Conservation (phyloP, 2,888 invertebrate genomes). For the Cartodere bifasciata region DNA sequence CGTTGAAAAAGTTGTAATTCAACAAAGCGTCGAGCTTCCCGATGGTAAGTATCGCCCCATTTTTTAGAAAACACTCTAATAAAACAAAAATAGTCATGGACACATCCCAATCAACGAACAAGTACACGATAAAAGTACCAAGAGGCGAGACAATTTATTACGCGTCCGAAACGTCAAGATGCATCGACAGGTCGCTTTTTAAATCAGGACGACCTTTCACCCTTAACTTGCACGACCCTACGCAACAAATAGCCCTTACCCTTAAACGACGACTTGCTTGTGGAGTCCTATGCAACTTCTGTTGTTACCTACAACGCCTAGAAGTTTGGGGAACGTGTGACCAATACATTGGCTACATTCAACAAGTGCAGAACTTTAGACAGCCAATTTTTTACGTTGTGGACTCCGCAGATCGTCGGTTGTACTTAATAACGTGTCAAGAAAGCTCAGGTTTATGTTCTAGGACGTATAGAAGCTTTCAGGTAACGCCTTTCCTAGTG, state of each 20-base stretch:
- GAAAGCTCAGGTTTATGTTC: too few species aligned
- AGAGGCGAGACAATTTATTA: conserved; percentile 64
- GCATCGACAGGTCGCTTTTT: conserved; percentile 53
- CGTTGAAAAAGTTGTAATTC: conserved; percentile 55
- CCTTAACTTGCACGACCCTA: conserved; percentile 70
- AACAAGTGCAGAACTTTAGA: conserved; percentile 54
- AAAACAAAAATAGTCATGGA: too few species aligned
- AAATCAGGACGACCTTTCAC: conserved; percentile 62
- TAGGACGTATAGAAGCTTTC: too few species aligned
- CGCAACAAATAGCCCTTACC: conserved; percentile 70
- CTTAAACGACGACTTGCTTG: conserved; percentile 58
- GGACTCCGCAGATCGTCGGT: too few species aligned
- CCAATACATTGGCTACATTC: conserved; percentile 54
- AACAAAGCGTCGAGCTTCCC: conserved; percentile 67
- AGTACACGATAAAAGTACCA: conserved; percentile 59
- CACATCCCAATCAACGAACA: conserved; percentile 53
- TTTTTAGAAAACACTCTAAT: too few species aligned
- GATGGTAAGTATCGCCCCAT: conserved; percentile 45
- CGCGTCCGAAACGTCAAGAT: conserved; percentile 52
- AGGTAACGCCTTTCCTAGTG: too few species aligned
- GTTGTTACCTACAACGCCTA: conserved; percentile 60
- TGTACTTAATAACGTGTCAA: too few species aligned
- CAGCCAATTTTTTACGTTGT: conserved; percentile 56
- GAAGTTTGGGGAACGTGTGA: conserved; percentile 62
- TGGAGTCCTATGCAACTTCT: conserved; percentile 52